Percentiles rank a stretch among this genome's conserved stretches.
Conservation (phyloP, 2,113 vertebrate genomes). For the Chascanopsetta lugubris region DNA sequence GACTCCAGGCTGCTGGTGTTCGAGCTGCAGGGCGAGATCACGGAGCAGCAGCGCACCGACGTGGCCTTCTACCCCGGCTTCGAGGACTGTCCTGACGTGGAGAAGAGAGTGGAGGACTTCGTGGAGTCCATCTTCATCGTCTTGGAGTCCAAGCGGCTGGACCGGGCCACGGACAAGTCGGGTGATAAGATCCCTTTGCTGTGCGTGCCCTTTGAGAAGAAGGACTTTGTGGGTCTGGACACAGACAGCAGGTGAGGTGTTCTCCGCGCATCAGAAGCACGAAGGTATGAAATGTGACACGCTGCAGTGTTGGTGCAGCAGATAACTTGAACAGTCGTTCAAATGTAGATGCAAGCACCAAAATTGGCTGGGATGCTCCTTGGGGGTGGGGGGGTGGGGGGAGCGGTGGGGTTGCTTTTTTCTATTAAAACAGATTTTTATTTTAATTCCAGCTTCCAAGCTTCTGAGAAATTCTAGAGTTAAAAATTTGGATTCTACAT, state of each 20-base stretch:
- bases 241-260: conserved; percentile 96
- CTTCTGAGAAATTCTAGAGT: no score
- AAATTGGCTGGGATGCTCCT: no score
- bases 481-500: no score
- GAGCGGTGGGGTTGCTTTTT: no score
- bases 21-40: conserved; percentile 88
- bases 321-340: no score
- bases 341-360: no score
- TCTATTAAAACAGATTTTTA: no score
- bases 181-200: conserved; percentile 96
- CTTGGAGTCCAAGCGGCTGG: conserved; percentile 94
- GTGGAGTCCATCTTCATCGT: conserved; percentile 97
- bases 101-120: conserved; percentile 95
- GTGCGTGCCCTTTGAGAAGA: conserved; percentile 97
- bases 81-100: conserved; percentile 87
- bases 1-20: conserved; percentile 95
- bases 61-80: conserved; percentile 92
- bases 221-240: conserved; percentile 98
- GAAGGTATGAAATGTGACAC: background rate
- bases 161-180: conserved; percentile 95
- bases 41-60: conserved; percentile 90
- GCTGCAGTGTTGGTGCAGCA: no score
- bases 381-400: no score
- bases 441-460: no score
- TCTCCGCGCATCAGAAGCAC: background rate